These are phyloP conservation scores for Lophura nycthemera DNA, from an alignment of 2,113 vertebrate genomes.

Conservation along the genomic window DNA sequence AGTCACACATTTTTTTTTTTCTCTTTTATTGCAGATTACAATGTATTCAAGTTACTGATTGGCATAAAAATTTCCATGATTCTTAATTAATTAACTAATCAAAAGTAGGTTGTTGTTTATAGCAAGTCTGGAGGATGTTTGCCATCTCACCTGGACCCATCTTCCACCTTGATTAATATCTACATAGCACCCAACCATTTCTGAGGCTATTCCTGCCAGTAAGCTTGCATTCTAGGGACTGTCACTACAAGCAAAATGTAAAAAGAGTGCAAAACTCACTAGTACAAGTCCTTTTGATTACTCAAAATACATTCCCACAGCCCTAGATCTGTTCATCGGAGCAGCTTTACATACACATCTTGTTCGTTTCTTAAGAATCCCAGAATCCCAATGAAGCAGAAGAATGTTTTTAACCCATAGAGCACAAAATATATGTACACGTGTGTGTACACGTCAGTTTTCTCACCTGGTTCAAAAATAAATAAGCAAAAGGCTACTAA, in stretches of 20 bases:
- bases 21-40: neutral
- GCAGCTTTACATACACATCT: constrained; percentile 20
- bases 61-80: neutral
- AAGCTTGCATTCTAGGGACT: neutral
- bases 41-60: neutral
- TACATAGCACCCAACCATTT: neutral
- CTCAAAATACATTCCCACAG: neutral
- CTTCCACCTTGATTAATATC: constrained; percentile 2
- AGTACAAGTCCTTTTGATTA: constrained; percentile 48
- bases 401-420: neutral
- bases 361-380: constrained; percentile 22
- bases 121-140: neutral
- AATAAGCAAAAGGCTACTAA: neutral
- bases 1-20: neutral
- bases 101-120: constrained; percentile 2
- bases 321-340: constrained; percentile 43
- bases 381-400: neutral
- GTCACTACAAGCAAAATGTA: constrained; percentile 24
- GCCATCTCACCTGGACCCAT: neutral
- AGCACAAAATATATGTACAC: fast-evolving
- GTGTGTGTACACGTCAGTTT: neutral
- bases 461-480: constrained; percentile 37
- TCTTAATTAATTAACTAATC: neutral
- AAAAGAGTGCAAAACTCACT: constrained; percentile 56
- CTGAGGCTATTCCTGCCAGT: neutral